phyloP scores from a whole-genome alignment of 2,888 invertebrate species.

The Dynastes maya region DNA sequence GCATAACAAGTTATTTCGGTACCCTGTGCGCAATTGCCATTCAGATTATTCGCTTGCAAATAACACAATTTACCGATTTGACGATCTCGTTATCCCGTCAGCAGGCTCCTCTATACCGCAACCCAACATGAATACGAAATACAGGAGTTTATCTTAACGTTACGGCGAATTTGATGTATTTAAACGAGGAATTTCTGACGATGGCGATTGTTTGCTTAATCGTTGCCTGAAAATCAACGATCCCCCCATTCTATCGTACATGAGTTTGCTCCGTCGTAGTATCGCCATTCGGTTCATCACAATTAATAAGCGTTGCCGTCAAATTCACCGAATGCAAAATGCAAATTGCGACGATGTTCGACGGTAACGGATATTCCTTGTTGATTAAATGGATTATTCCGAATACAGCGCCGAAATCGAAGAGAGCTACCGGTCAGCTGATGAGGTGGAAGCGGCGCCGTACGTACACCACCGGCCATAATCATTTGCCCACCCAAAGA shows the following conservation, averaged over 20 bases:
- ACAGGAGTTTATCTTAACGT: not conserved
- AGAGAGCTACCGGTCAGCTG: not conserved
- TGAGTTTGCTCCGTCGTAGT: not conserved
- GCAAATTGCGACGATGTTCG: not conserved
- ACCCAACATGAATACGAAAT: not conserved
- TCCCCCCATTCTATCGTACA: not conserved
- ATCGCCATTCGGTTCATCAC: slow-evolving; percentile 2
- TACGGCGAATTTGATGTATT: not conserved
- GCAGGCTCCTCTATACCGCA: too few species aligned
- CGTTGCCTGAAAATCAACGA: not conserved
- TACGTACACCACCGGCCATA: not conserved
- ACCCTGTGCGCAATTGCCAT: not conserved
- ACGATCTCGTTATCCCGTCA: not conserved
- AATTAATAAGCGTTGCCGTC: not conserved
- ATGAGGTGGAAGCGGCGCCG: not conserved
- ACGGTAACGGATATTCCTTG: not conserved
- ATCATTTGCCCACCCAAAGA: too few species aligned
- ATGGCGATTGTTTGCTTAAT: not conserved
- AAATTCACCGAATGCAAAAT: slow-evolving; percentile 4
- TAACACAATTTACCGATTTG: slow-evolving; percentile 2
- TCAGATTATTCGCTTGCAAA: not conserved
- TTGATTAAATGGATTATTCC: not conserved
- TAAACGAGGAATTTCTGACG: slow-evolving; percentile 9
- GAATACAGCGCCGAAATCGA: not conserved
- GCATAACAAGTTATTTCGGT: not conserved